These are phyloP conservation scores for Mya arenaria DNA, from an alignment of 1,140 invertebrate genomes.

Conservation along the genomic window DNA sequence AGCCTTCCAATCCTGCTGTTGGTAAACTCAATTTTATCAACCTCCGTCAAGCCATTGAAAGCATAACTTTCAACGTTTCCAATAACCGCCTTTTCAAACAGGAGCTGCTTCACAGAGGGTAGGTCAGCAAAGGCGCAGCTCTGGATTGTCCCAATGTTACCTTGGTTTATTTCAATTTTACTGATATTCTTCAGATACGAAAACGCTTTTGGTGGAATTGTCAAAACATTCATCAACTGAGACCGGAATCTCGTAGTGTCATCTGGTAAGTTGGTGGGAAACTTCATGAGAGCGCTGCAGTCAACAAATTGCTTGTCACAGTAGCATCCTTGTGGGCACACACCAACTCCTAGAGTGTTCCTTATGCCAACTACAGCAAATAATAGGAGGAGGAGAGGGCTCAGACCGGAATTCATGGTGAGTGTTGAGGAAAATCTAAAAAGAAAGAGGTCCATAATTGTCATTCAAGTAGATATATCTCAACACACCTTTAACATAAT, in stretches of 20 bases:
- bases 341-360: not conserved
- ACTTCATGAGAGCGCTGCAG: constrained; percentile 13
- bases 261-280: not conserved
- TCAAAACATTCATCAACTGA: constrained; percentile 1
- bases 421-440: too few relatives aligned
- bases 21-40: constrained; percentile 15
- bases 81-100: constrained; percentile 24
- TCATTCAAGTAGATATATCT: too few relatives aligned
- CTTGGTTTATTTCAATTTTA: constrained; percentile 1
- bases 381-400: too few relatives aligned
- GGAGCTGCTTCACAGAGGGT: not conserved
- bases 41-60: constrained; percentile 6
- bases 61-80: constrained; percentile 30
- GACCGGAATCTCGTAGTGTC: not conserved
- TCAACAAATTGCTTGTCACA: constrained; percentile 21
- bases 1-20: constrained; percentile 23
- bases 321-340: constrained; percentile 9
- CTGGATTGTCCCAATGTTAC: not conserved
- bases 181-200: constrained; percentile 16
- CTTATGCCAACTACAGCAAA: too few relatives aligned
- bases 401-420: too few relatives aligned
- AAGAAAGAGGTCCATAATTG: too few relatives aligned
- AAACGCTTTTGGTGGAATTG: constrained; percentile 15
- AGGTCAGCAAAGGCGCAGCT: constrained; percentile 12
- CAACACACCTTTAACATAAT: too few relatives aligned